Evolutionary conservation across 23 tunicate species (phyloP), one percentile per base, ranked within the genome.

Genomic region (Ciona savignyi): DNA sequence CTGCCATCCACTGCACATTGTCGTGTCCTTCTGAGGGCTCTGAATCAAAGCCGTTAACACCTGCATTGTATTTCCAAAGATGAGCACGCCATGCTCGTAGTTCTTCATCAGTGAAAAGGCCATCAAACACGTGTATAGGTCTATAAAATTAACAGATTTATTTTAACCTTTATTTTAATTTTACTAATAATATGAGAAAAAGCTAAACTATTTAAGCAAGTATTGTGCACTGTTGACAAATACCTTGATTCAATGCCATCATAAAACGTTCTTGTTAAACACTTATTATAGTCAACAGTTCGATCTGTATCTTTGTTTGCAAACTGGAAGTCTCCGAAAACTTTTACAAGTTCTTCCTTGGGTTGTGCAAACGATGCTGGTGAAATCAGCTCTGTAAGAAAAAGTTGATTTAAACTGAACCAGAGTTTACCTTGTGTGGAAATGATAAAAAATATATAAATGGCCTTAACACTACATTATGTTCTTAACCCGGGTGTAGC

Each of bases 1-100:
- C 6, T 23, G 84, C 42, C 71, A 85, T 74, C 91, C 91, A 91
- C 62, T 84, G 97, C 28, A 91, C 92, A 56, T 91, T 91, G 74
- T 91, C 97, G 48, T 91, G 78, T 30, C 84, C 92, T 72, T 91
- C 83, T 2, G 79, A 30, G 0, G 80, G 79, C 0, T 33, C 74
- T 1, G 60, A 27, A 69, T 91, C 97, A 65, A 51, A 85, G 0
- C 60, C 23, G 27, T 30, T 27, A 24, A 25, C 20, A 0, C 20
- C 25, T 33, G 81, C 78, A 22, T 27, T 51, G 0, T 51, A 22
- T 21, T 74, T 35, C 24, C 76, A 72, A 23, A 91, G 51, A 73
- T 79, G 85, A 26, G 51, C 33, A 3, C 73, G 56, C 83, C 82
- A 80, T 1, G 71, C 76, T 11, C 67, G n/a, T 25, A 85, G 71